These are phyloP conservation scores for Menidia beryllina DNA, from an alignment of 2,113 vertebrate genomes.

Conservation along the genomic window DNA sequence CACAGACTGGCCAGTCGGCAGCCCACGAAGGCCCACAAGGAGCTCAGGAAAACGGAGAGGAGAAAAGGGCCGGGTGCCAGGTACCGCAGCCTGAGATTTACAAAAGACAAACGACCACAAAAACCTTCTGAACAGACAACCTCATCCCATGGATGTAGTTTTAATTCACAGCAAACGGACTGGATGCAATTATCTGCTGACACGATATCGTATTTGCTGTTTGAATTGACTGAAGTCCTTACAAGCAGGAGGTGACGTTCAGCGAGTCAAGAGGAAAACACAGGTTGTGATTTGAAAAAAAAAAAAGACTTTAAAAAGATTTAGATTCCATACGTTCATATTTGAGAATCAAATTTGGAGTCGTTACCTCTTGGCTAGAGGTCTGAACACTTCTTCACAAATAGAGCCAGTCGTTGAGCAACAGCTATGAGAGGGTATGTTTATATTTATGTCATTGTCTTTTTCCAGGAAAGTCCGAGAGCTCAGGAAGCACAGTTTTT, in stretches of 20 bases:
- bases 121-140: neutral
- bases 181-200: conserved; percentile 40
- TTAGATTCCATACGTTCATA: conserved; percentile 46
- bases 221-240: conserved; percentile 10
- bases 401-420: conserved; percentile 35
- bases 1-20: conserved; percentile 27
- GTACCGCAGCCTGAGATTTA: neutral
- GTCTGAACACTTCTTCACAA: conserved; percentile 4
- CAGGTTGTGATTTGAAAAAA: conserved; percentile 3
- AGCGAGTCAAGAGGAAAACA: conserved; percentile 5
- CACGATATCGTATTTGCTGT: conserved; percentile 17
- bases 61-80: conserved; percentile 13
- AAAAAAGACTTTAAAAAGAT: conserved; percentile 18
- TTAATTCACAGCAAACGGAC: conserved; percentile 1
- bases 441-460: conserved; percentile 57
- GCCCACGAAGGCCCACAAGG: conserved; percentile 18
- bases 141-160: neutral
- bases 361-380: conserved; percentile 10
- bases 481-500: conserved; percentile 30
- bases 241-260: conserved; percentile 17
- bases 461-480: conserved; percentile 21
- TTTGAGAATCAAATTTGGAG: conserved; percentile 26
- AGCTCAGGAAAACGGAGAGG: conserved; percentile 27
- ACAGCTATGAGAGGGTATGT: conserved; percentile 35
- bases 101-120: neutral